Conservation (phyloP, 92 coral and sea anemone genomes). For the Palythoa grandiflora region DNA sequence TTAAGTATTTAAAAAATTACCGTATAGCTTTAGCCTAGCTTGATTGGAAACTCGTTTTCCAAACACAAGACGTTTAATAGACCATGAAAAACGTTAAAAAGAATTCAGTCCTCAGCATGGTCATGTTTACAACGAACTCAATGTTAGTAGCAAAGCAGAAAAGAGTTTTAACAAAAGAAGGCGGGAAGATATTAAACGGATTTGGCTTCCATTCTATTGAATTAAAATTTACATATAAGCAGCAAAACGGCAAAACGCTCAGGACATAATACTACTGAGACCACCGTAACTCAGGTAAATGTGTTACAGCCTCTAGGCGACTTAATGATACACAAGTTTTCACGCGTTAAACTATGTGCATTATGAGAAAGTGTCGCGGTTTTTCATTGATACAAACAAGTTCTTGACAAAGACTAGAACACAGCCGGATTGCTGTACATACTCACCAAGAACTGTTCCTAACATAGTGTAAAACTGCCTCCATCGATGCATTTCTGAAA, state of each 20-base stretch:
- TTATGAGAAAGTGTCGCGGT: neutral
- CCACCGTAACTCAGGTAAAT: no score
- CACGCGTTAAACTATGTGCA: neutral
- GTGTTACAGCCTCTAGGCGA: neutral
- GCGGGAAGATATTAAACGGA: constrained; percentile 42
- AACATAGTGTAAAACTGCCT: neutral
- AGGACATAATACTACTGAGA: neutral
- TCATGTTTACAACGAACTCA: constrained; percentile 38
- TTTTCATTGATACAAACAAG: neutral
- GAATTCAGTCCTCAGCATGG: neutral
- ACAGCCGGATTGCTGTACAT: neutral
- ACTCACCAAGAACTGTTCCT: constrained; percentile 25
- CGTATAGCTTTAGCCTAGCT: no score
- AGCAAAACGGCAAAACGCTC: neutral
- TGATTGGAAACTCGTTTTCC: neutral
- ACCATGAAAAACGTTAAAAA: constrained; percentile 40
- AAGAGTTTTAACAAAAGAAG: constrained; percentile 51
- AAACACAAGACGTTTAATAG: constrained; percentile 2
- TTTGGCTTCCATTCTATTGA: neutral
- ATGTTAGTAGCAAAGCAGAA: constrained; percentile 34
- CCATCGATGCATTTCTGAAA: constrained; percentile 39
- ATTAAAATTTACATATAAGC: constrained; percentile 36
- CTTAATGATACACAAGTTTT: neutral
- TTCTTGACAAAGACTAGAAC: neutral
- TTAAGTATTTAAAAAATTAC: no score